These are phyloP conservation scores for Archilochus colubris DNA, from an alignment of 2,113 vertebrate species.

Conservation along the genomic window DNA sequence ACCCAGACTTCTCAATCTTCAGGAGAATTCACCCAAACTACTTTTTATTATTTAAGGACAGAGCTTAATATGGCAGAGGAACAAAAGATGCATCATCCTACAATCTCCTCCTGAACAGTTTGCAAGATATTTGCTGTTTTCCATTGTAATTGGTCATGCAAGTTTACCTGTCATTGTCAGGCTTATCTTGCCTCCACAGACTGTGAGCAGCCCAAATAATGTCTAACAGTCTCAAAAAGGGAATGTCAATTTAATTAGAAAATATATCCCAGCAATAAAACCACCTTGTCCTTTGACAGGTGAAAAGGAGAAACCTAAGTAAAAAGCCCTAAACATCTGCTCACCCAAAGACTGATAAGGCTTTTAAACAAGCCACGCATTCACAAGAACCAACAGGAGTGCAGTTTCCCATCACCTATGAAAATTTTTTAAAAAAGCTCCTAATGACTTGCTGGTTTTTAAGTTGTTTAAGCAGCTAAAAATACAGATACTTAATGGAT, in stretches of 20 bases:
- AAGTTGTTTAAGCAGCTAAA: not conserved
- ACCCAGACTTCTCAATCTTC: not conserved
- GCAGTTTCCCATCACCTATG: not conserved
- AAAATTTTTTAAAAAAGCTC: not conserved
- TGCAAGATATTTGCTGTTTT: not conserved
- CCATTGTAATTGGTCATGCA: not conserved
- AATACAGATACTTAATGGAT: not conserved
- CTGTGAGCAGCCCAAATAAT: not conserved
- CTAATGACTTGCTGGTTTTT: not conserved
- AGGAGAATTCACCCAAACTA: not conserved
- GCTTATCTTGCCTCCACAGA: not conserved
- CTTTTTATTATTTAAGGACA: not conserved
- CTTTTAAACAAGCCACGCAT: not conserved
- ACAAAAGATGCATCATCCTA: not conserved
- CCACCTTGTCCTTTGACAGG: not conserved
- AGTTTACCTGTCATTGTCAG: not conserved
- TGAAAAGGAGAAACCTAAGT: not conserved
- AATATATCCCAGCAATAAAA: constrained; percentile 12
- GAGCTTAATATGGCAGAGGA: not conserved
- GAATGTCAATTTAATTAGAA: constrained; percentile 13
- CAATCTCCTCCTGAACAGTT: not conserved
- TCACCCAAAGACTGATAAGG: not conserved
- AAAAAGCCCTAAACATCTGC: not conserved
- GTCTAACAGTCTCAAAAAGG: not conserved
- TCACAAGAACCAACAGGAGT: not conserved